phyloP scores from a whole-genome alignment of 37 sponge, comb jelly and placozoan species.

The Aphrocallistes beatrix region DNA sequence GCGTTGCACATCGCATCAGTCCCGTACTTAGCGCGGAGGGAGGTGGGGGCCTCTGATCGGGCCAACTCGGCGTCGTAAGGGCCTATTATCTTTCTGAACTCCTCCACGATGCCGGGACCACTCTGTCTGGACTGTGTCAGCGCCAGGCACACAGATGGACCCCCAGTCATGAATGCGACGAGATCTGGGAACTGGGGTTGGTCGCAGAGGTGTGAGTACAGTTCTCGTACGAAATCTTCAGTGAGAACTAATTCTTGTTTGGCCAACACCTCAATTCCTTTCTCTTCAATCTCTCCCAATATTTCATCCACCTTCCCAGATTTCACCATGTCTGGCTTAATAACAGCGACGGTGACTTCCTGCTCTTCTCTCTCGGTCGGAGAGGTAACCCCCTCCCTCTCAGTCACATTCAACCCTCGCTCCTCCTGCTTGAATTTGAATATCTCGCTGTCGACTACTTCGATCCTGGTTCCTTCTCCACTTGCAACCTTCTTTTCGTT shows the following conservation, averaged over 20 bases:
- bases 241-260: constrained; percentile 22
- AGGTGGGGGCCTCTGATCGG: constrained; percentile 56
- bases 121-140: constrained; percentile 53
- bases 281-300: constrained; percentile 33
- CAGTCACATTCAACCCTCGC: neutral
- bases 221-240: constrained; percentile 15
- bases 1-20: constrained; percentile 78
- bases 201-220: constrained; percentile 27
- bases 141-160: constrained; percentile 69
- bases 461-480: neutral
- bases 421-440: neutral
- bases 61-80: constrained; percentile 75
- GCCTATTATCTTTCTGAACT: constrained; percentile 63
- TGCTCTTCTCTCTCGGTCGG: constrained; percentile 18
- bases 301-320: constrained; percentile 76
- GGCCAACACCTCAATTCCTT: constrained; percentile 28
- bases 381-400: constrained; percentile 53
- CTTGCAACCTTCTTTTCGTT: neutral
- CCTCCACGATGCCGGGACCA: constrained; percentile 61
- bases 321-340: constrained; percentile 91
- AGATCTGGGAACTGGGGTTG: constrained; percentile 7
- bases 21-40: constrained; percentile 81
- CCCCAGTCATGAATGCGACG: constrained; percentile 31
- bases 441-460: constrained; percentile 1
- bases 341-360: constrained; percentile 71